Conservation (phyloP, 2,113 vertebrate species). For the Phrynosoma platyrhinos region DNA sequence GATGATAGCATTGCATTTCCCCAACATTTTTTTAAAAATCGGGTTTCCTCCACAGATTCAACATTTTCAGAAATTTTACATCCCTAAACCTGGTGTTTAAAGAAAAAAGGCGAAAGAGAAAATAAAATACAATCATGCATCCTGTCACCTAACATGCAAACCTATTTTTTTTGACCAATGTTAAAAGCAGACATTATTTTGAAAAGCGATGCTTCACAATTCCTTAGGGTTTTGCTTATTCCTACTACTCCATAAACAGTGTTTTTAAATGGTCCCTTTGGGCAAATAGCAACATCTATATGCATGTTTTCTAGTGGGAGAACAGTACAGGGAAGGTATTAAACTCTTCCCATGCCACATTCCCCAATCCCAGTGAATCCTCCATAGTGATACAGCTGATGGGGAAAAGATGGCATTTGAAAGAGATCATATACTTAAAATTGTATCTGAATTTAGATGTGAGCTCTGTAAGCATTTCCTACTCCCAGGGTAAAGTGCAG, state of each 20-base stretch:
- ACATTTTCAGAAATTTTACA: too few species aligned
- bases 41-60: too few species aligned
- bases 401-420: background rate
- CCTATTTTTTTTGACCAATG: too few species aligned
- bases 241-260: background rate
- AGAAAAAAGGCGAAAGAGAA: too few species aligned
- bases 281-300: background rate
- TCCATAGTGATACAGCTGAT: background rate
- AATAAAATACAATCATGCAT: too few species aligned
- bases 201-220: background rate
- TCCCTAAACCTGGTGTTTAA: too few species aligned
- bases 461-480: constrained; percentile 8
- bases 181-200: too few species aligned
- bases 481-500: background rate
- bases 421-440: background rate
- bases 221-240: background rate
- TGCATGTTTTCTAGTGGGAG: background rate
- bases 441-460: background rate
- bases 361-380: background rate
- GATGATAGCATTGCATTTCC: too few species aligned
- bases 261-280: background rate
- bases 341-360: background rate
- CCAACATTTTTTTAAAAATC: too few species aligned
- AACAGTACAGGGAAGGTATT: background rate
- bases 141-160: too few species aligned